Base-by-base conservation (phyloP, 2,888 invertebrate genomes). In the Lepeophtheirus nordmannii region DNA sequence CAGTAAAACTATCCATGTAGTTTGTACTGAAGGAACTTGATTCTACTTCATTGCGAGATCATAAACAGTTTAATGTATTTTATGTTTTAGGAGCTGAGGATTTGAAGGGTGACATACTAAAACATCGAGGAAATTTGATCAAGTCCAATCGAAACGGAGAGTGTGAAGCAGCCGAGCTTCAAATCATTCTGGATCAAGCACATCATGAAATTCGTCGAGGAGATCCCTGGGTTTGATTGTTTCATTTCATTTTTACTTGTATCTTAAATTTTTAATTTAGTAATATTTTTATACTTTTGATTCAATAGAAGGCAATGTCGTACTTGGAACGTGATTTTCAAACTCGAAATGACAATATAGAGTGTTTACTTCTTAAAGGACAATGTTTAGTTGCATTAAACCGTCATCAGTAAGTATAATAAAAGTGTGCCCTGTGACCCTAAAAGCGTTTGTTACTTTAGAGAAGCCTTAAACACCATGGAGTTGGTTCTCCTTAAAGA, bases 61-160 rank as follows among this genome's bases (percentile, higher is more conserved):
- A 5, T 30, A 30, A 30, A 30, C 30, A 30, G 30, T 5, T 30
- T 2, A 30, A 2, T 30, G 30, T 5, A 30, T 30, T 30, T 5
- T 30, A 30, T 30, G 2, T 60, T 60, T 38, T 11, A 60, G 60
- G 60, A 14, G 60, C 60, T 10, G 60, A 60, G 60, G 60, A 60
- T 60, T 30, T 60, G 12, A 60, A 60, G 38, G 60, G 60, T 11
- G 30, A 23, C 23, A 60, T 60, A 10, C 7, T 60, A 17, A 60
- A 60, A 7, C 60, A 60, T 60, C 30, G 60, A 11, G 60, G 60
- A 10, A 38, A 60, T 23, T 38, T 60, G 10, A 46, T 46, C 53
- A 46, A 46, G 8, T 60, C 60, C 38, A 23, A 30, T 17, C 20
- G 38, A 20, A 60, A 22, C 23, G 38, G 8, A 22, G 60, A 60